These are phyloP conservation scores for Dreissena polymorpha DNA, from an alignment of 1,140 invertebrate species.

Conservation along the genomic window DNA sequence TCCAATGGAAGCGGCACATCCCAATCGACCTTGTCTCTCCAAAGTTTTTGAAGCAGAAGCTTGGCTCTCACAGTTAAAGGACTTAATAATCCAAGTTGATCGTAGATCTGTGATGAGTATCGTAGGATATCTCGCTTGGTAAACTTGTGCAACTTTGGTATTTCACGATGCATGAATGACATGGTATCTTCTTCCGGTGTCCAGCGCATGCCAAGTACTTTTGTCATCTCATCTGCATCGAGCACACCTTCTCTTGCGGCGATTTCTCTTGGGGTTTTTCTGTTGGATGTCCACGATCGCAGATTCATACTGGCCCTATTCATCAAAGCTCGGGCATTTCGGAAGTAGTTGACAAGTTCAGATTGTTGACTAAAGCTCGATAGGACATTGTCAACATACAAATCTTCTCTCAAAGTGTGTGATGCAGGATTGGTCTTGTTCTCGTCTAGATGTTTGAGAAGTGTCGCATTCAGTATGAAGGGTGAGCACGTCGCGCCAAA, in stretches of 20 bases:
- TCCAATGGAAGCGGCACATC: too few species aligned
- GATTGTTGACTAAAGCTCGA: constrained; percentile 27
- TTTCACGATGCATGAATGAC: neutral
- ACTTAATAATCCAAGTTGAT: constrained; percentile 50
- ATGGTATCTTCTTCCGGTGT: neutral
- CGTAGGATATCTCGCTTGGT: constrained; percentile 51
- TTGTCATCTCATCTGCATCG: constrained; percentile 10
- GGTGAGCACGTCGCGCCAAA: constrained; percentile 1
- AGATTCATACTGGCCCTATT: constrained; percentile 36
- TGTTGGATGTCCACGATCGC: constrained; percentile 33
- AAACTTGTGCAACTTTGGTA: neutral
- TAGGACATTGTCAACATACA: constrained; percentile 48
- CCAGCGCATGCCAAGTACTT: constrained; percentile 14
- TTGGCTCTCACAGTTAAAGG: constrained; percentile 41
- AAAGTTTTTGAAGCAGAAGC: too few species aligned
- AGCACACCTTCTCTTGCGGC: constrained; percentile 26
- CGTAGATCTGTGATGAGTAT: constrained; percentile 42
- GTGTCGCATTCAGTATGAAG: neutral
- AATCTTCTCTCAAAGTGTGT: neutral
- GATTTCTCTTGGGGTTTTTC: neutral
- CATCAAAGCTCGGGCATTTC: constrained; percentile 12
- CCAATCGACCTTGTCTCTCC: too few species aligned
- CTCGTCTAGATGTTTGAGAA: neutral
- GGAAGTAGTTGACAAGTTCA: constrained; percentile 8
- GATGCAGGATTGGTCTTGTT: neutral